These are phyloP conservation scores for Cirrhinus molitorella DNA, from an alignment of 2,797 vertebrate genomes.

Conservation along the genomic window DNA sequence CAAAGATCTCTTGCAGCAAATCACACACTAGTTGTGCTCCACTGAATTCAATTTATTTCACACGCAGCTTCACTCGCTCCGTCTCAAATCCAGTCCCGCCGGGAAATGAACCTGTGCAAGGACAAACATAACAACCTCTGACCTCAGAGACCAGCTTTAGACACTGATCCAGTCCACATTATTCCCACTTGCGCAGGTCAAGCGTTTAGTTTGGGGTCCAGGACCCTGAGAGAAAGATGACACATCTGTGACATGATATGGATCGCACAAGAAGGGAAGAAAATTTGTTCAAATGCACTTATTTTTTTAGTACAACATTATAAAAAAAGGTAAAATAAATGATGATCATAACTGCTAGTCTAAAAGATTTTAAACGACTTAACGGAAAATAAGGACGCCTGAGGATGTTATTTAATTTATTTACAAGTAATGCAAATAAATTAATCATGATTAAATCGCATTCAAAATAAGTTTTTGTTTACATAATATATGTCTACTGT, in stretches of 20 bases:
- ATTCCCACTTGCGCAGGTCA: slow-evolving; percentile 9
- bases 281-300: background rate
- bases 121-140: slow-evolving; percentile 26
- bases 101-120: slow-evolving; percentile 34
- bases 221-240: slow-evolving; percentile 33
- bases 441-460: too few relatives aligned
- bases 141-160: slow-evolving; percentile 43
- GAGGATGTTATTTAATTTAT: too few relatives aligned
- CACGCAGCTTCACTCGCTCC: background rate
- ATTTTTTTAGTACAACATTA: background rate
- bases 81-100: slow-evolving; percentile 12
- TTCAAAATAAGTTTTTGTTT: too few relatives aligned
- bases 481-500: too few relatives aligned
- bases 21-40: slow-evolving; percentile 32
- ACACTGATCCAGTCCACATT: slow-evolving; percentile 14
- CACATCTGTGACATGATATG: background rate
- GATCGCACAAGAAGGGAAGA: background rate
- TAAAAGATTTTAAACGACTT: too few relatives aligned
- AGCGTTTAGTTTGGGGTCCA: slow-evolving; percentile 17
- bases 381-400: too few relatives aligned
- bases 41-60: slow-evolving; percentile 24
- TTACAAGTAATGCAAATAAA: too few relatives aligned
- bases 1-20: background rate
- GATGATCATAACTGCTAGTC: too few relatives aligned
- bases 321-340: too few relatives aligned